Conservation (phyloP, 2,113 vertebrate species). For the Nesospiza acunhae region DNA sequence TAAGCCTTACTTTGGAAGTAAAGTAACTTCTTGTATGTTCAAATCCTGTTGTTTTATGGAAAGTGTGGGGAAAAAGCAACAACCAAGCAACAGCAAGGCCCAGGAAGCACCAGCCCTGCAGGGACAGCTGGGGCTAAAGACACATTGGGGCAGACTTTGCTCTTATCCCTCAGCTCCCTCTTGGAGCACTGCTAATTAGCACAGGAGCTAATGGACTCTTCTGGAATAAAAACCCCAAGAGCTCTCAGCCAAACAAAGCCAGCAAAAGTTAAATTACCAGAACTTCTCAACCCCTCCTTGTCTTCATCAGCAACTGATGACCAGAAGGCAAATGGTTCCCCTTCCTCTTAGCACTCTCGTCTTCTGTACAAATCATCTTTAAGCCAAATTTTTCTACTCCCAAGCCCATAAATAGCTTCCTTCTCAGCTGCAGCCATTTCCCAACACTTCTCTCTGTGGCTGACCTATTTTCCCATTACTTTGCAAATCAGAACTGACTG, state of each 20-base stretch:
- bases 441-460: background rate
- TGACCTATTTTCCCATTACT: slow-evolving; percentile 65
- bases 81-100: background rate
- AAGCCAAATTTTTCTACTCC: background rate
- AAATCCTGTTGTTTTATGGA: background rate
- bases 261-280: background rate
- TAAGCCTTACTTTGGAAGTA: background rate
- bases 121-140: background rate
- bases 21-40: background rate
- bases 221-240: background rate
- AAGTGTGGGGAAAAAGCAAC: accelerated
- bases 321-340: background rate
- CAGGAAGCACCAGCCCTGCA: background rate
- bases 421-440: slow-evolving; percentile 15
- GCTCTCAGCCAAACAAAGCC: background rate
- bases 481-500: slow-evolving; percentile 61
- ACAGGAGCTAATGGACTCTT: background rate
- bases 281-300: background rate
- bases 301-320: background rate
- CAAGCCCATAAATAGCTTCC: background rate
- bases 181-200: background rate
- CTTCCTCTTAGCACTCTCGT: background rate
- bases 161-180: background rate
- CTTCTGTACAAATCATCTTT: background rate
- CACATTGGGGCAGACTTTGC: background rate